These are phyloP conservation scores for Trileptium ribeirensis DNA, from an alignment of 2,888 invertebrate species.

Conservation along the genomic window DNA sequence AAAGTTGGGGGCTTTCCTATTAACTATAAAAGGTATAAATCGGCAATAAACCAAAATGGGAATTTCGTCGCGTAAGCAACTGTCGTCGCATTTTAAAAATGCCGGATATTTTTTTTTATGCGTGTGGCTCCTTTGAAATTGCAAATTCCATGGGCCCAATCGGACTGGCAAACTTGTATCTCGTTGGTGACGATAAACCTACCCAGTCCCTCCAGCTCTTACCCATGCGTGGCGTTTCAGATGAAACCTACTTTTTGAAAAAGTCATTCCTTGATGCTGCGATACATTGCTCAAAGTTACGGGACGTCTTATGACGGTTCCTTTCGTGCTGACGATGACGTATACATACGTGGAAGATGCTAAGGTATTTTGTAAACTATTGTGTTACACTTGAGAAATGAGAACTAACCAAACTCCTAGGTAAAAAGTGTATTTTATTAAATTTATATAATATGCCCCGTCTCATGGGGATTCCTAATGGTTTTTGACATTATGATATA, in stretches of 20 bases:
- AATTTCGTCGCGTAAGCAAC: no score
- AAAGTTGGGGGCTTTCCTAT: no score
- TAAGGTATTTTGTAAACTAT: no score
- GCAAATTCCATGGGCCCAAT: slow-evolving; percentile 87
- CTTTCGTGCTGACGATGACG: slow-evolving; percentile 92
- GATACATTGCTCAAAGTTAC: slow-evolving; percentile 84
- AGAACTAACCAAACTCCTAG: no score
- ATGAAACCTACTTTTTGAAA: slow-evolving; percentile 90
- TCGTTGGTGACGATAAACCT: slow-evolving; percentile 59
- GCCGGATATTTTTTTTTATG: slow-evolving; percentile 78
- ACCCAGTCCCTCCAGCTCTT: background rate
- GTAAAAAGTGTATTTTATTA: slow-evolving; percentile 71
- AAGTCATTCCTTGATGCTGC: slow-evolving; percentile 83
- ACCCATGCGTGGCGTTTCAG: slow-evolving; percentile 77
- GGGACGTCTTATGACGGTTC: slow-evolving; percentile 91
- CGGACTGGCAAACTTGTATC: slow-evolving; percentile 77
- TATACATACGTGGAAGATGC: slow-evolving; percentile 79
- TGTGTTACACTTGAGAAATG: no score
- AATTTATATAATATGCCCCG: background rate
- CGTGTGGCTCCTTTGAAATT: slow-evolving; percentile 81
- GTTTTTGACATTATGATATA: no score
- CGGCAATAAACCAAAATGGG: no score
- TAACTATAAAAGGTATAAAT: no score
- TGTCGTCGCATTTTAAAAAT: slow-evolving; percentile 83
- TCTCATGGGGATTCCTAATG: no score